Evolutionary conservation across 2,797 vertebrate species (phyloP), one percentile per base, ranked within the genome.

Genomic region (Anolis apletophallus): DNA sequence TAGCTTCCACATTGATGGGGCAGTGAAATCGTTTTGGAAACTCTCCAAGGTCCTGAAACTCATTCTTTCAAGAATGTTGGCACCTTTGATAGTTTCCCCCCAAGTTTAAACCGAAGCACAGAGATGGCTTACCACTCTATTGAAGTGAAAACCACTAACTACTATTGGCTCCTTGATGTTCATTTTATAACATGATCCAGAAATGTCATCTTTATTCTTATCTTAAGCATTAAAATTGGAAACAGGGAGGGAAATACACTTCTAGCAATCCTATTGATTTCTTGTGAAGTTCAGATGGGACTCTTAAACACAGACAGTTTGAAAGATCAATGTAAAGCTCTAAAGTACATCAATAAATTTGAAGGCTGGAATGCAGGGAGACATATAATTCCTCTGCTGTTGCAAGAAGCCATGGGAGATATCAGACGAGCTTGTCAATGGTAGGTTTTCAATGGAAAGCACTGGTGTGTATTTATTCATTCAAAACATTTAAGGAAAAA

Each of bases 251-350:
- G 73, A 32, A 54, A 32, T 29, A 75, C 17, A 46, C 61, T 76
- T 82, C 50, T 57, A 81, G 61, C 34, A 26, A 68, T 50, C 59
- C 34, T 59, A 77, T 76, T 75, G 80, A 87, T 87, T 82, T 77
- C 61, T 55, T 59, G 61, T 67, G 61, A 77, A 23, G 72, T 77
- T 82, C 80, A 69, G 80, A 82, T 87, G 73, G 78, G 52, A 76
- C 69, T 50, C 72, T 82, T 87, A 82, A 76, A 76, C 46, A 82
- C 80, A 87, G 80, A 59, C 72, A 76, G 59, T 87, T 87, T 82
- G 73, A 82, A 82, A 77, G 80, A 77, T 82, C 73, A 87, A 68
- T 77, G 34, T 69, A 69, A 77, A 69, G 34, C 61, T 82, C 21
- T 82, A 74, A 82, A 82, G 55, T 52, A 50, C 19, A 59, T 82